Evolutionary conservation across 2,888 invertebrate genomes (phyloP), one percentile per base, ranked within the genome.

Genomic region (Heliconius sara): DNA sequence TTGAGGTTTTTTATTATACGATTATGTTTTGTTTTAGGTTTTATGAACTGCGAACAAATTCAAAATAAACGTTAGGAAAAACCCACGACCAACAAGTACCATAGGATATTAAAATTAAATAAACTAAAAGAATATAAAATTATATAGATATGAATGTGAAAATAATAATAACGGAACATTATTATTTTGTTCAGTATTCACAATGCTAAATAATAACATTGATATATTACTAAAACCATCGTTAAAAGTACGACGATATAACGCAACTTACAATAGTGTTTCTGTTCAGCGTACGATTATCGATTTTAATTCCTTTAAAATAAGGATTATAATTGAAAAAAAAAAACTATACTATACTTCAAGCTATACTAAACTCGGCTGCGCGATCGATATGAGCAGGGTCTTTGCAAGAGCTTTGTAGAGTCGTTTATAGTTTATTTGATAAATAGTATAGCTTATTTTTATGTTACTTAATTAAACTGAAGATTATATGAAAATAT

Each of bases 301-400:
- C 27, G 27, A 30, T 25, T 79, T 57, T 79, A 78, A 22, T 27
- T 1, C 3, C 2, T 34, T 43, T 4, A 3, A 3, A 2, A 63
- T 78, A 79, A n/a, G 52, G 80, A 63, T 22, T 63, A 82, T 75
- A 79, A 73, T 79, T 10, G 52, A 3, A 25, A 39, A 67, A 39
- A 52, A 71, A 74, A 68, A 19, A 6, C 25, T 75, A 52, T 52
- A 39, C n/a, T 77, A 82, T 82, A 80, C 77, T 80, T 77, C 65
- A 75, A 77, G 80, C 67, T 70, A 81, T 80, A 81, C 72, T 74
- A 77, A 77, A 66, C 73, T 77, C n/a, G 76, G 76, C 7, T 79
- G 79, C 77, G 65, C 82, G 81, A 81, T 82, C 82, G 82, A 82
- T 82, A 81, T 78, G 81, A 81, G 81, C 82, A 79, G 78, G 76